These are phyloP conservation scores for Polypterus senegalus DNA, from an alignment of 2,113 vertebrate species.

Conservation along the genomic window DNA sequence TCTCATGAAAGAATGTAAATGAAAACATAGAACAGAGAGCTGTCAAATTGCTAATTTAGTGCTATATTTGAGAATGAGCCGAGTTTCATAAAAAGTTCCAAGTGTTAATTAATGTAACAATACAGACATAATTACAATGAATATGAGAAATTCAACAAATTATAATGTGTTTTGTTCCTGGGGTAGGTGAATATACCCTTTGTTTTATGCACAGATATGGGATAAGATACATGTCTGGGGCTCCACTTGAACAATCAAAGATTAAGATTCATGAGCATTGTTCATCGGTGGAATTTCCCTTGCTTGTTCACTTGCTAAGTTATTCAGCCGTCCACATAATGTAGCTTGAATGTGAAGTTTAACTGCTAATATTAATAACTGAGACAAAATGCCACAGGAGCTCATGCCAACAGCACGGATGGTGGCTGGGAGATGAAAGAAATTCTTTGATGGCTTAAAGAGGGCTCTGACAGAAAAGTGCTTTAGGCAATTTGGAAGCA, in stretches of 20 bases:
- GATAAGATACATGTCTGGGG: neutral
- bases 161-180: too few species aligned
- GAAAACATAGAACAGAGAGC: too few species aligned
- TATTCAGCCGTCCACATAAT: conserved; percentile 26
- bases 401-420: conserved; percentile 30
- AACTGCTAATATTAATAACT: conserved; percentile 39
- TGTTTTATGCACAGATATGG: too few species aligned
- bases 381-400: conserved; percentile 27
- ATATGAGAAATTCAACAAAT: too few species aligned
- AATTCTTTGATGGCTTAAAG: conserved; percentile 41
- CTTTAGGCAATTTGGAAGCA: conserved; percentile 48
- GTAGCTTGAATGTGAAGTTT: conserved; percentile 27
- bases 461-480: conserved; percentile 38
- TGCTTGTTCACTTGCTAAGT: conserved; percentile 32
- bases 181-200: too few species aligned
- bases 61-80: too few species aligned
- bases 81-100: too few species aligned
- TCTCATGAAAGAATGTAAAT: too few species aligned
- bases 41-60: too few species aligned
- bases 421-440: conserved; percentile 35
- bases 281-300: conserved; percentile 29
- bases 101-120: too few species aligned
- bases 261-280: conserved; percentile 2
- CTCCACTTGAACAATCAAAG: conserved; percentile 24
- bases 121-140: too few species aligned